Conservation (phyloP, 1,140 invertebrate species). For the Eulimnadia texana region DNA sequence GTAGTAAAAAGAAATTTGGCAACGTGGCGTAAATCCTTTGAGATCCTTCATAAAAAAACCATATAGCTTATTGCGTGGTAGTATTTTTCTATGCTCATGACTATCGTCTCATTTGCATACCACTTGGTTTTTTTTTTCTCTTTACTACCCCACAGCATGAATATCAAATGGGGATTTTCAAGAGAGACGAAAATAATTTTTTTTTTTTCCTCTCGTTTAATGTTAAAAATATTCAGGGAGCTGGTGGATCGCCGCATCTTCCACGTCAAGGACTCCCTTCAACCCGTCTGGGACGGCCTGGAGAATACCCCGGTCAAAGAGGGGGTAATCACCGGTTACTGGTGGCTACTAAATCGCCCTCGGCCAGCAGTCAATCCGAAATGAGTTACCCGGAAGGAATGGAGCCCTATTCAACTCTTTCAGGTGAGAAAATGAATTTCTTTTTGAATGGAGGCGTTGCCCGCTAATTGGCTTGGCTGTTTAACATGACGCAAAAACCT, state of each 20-base stretch:
- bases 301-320: neutral
- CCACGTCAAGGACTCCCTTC: neutral
- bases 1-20: too few species aligned
- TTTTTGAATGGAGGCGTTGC: neutral
- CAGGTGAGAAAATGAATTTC: neutral
- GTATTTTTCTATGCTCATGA: neutral
- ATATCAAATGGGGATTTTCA: too few species aligned
- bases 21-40: neutral
- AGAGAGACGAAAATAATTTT: neutral
- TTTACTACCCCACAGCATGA: neutral
- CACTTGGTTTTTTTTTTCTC: too few species aligned
- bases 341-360: conserved; percentile 4
- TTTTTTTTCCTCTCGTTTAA: neutral
- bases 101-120: neutral
- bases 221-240: too few species aligned
- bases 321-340: neutral
- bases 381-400: neutral
- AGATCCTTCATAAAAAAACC: neutral
- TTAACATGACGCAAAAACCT: neutral
- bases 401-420: conserved; percentile 8
- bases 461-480: neutral
- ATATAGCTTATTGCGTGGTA: neutral
- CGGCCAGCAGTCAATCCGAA: conserved; percentile 8
- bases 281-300: neutral
- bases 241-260: neutral